These are phyloP conservation scores for Danio choprae DNA, from an alignment of 2,797 vertebrate species.

Conservation along the genomic window DNA sequence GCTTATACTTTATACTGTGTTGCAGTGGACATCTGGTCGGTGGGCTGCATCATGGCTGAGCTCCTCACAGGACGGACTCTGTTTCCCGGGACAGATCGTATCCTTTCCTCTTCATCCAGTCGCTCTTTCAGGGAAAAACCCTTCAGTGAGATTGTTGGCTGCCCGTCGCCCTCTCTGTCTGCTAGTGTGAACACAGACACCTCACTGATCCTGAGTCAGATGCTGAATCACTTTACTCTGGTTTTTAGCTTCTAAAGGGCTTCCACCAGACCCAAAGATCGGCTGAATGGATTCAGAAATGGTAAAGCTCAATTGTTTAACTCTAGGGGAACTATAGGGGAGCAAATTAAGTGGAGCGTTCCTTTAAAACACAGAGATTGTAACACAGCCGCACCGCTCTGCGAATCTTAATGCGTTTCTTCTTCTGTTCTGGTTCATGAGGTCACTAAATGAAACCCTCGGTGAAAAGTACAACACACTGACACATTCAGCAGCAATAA, in stretches of 20 bases:
- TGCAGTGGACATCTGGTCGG: conserved; percentile 99
- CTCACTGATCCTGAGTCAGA: conserved; percentile 2
- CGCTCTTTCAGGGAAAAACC: conserved; percentile 26
- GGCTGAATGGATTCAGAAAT: no score
- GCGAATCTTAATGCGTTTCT: conserved; percentile 4
- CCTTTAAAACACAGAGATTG: no score
- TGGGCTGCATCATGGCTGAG: conserved; percentile 99
- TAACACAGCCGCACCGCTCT: background rate
- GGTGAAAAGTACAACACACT: conserved; percentile 4
- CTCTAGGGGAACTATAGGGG: no score
- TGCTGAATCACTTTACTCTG: conserved; percentile 47
- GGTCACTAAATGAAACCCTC: background rate
- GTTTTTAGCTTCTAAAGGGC: background rate
- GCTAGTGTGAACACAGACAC: conserved; percentile 22
- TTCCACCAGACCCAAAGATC: no score
- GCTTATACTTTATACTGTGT: conserved; percentile 48
- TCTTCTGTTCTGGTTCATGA: background rate
- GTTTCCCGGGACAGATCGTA: conserved; percentile 99
- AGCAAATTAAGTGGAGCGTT: no score
- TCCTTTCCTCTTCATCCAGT: conserved; percentile 81
- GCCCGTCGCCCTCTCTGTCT: background rate
- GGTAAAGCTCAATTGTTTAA: no score
- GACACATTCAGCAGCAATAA: conserved; percentile 15
- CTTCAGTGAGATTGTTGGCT: background rate
- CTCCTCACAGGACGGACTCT: conserved; percentile 95